A percentile compares a stretch with the other conserved stretches of the same genome.
Conservation (phyloP, 2,888 invertebrate species). For the Perithous albicinctus region DNA sequence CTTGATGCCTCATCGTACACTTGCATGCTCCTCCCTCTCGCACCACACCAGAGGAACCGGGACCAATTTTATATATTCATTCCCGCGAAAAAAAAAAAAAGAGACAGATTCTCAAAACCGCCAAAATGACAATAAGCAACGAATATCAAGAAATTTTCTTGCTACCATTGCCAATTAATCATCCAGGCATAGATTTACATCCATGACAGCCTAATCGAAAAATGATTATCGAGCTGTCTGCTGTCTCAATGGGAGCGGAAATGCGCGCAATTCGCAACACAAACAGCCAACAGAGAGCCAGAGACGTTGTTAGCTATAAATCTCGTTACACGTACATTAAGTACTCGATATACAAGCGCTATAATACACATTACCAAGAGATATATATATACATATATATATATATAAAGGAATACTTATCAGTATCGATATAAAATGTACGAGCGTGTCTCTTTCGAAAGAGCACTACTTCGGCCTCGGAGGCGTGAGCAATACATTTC, state of each 20-base stretch:
- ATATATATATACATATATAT: not conserved
- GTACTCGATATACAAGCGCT: constrained; percentile 21
- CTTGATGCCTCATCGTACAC: constrained; percentile 51
- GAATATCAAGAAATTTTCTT: not conserved
- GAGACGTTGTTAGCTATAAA: constrained; percentile 51
- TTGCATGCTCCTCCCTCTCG: not conserved
- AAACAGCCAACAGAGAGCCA: constrained; percentile 47
- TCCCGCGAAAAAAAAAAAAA: not conserved
- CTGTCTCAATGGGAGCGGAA: constrained; percentile 59
- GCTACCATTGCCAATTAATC: not conserved
- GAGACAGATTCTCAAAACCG: not conserved
- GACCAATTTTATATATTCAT: constrained; percentile 5
- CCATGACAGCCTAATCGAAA: constrained; percentile 1
- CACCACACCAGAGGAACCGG: constrained; percentile 8
- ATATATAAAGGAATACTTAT: no score
- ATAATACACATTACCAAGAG: constrained; percentile 35
- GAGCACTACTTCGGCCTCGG: constrained; percentile 59
- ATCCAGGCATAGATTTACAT: not conserved
- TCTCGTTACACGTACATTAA: constrained; percentile 52
- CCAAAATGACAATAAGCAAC: not conserved
- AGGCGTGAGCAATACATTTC: constrained; percentile 68
- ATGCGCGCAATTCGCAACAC: constrained; percentile 50
- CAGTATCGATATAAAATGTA: constrained; percentile 57
- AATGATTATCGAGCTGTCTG: constrained; percentile 38
- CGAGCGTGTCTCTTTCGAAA: constrained; percentile 67